These are phyloP conservation scores for Clarias laeviceps DNA, from an alignment of 2,797 vertebrate genomes.

Conservation along the genomic window DNA sequence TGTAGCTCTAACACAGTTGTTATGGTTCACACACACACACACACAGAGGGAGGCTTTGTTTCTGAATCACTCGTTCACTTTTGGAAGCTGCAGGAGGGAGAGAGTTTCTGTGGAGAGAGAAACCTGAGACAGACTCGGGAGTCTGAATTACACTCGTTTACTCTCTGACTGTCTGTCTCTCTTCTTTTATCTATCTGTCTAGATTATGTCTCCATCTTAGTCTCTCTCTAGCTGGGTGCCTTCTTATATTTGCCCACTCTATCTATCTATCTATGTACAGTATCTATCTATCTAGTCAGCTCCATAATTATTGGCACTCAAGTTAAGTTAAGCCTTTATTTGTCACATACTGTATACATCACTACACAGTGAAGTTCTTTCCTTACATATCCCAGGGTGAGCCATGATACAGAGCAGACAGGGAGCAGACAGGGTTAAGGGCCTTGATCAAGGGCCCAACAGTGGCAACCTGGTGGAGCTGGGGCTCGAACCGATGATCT, in stretches of 20 bases:
- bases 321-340: too few relatives aligned
- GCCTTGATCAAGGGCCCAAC: too few relatives aligned
- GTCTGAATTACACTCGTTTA: neutral
- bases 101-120: constrained; percentile 11
- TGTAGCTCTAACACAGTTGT: constrained; percentile 2
- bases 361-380: too few relatives aligned
- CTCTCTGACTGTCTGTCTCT: neutral
- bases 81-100: constrained; percentile 14
- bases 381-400: too few relatives aligned
- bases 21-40: neutral
- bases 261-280: too few relatives aligned
- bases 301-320: too few relatives aligned
- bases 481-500: too few relatives aligned
- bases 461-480: too few relatives aligned
- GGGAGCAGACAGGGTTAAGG: too few relatives aligned
- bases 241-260: neutral
- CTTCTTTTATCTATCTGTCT: neutral
- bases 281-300: too few relatives aligned
- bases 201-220: neutral
- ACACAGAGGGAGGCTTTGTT: constrained; percentile 18
- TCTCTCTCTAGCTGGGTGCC: neutral
- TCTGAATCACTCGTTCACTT: constrained; percentile 9
- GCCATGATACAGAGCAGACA: too few relatives aligned
- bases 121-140: neutral
- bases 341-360: too few relatives aligned